Conservation (phyloP, 2,888 invertebrate species). For the Philopedon plagiatum region DNA sequence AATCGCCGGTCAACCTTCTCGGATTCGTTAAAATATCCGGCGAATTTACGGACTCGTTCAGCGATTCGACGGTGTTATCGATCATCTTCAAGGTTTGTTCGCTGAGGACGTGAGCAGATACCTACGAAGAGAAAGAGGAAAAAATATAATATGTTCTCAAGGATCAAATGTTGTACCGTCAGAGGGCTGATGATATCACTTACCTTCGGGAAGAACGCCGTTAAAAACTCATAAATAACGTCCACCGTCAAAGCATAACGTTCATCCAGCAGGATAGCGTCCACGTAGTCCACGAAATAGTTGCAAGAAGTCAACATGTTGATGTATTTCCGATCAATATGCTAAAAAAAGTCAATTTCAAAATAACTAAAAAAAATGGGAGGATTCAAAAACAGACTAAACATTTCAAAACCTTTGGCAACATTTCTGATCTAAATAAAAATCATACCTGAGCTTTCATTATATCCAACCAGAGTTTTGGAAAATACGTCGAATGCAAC, state of each 20-base stretch:
- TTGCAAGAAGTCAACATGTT: conserved; percentile 86
- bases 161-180: too few species aligned
- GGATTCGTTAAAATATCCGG: conserved; percentile 71
- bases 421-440: too few species aligned
- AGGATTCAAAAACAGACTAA: conserved; percentile 13
- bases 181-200: too few species aligned
- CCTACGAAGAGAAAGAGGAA: too few species aligned
- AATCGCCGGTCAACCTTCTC: conserved; percentile 71
- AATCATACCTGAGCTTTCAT: conserved; percentile 78
- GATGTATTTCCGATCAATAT: conserved; percentile 85
- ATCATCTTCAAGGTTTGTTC: conserved; percentile 75
- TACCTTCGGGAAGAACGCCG: conserved; percentile 92
- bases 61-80: conserved; percentile 75
- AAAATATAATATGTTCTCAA: too few species aligned
- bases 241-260: conserved; percentile 87
- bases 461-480: conserved; percentile 93
- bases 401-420: too few species aligned
- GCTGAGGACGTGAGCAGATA: conserved; percentile 74
- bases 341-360: too few species aligned
- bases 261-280: conserved; percentile 91
- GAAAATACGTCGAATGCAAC: conserved; percentile 89
- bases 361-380: not conserved
- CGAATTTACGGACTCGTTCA: conserved; percentile 71
- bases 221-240: conserved; percentile 89
- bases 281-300: conserved; percentile 90